Evolutionary conservation across 2,888 invertebrate species (phyloP), one percentile per base, ranked within the genome.

Genomic region (Lepas anatifera): DNA sequence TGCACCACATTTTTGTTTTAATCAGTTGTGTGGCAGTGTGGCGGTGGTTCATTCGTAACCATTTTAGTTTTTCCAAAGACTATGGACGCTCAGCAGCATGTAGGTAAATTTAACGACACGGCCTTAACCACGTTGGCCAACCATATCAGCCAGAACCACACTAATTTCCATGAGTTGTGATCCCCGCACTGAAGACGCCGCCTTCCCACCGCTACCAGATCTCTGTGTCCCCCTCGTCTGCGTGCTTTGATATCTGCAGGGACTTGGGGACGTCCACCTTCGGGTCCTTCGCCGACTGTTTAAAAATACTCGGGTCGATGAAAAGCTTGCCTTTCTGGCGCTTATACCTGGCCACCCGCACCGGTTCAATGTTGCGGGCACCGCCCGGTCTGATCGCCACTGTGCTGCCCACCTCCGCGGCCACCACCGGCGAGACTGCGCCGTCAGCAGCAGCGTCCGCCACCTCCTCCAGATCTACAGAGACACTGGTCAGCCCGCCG

Each of bases 221-320:
- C 3, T 52, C 52, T 6, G 52, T 52, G 18, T 52, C 52, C 18
- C 52, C 16, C 4, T n/a, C 18, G 11, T 52, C 52, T 29, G 29
- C 32, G n/a, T 52, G 52, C 6, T 18, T 27, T n/a, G 52, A 29
- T 11, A 52, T 22, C 32, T 52, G 52, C 52, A 52, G 52, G 16
- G 52, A 52, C 52, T 32, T 29, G 16, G 52, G 52, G 29, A 52
- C 52, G 52, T 52, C 52, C 16, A 52, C 52, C 52, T 52, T 52
- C n/a, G 29, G 52, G 32, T 52, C 52, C 18, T 52, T 52, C 29
- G 52, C 52, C 29, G 52, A 52, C 52, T 52, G 52, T 52, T 52
- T 52, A 32, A 52, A 52, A 32, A 52, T 52, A 32, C 27, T 32
- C 29, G 52, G 52, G 32, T 52, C 52, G 13, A 52, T 52, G 32